Conservation (phyloP, 2,888 invertebrate species). For the Xestia ashworthii region DNA sequence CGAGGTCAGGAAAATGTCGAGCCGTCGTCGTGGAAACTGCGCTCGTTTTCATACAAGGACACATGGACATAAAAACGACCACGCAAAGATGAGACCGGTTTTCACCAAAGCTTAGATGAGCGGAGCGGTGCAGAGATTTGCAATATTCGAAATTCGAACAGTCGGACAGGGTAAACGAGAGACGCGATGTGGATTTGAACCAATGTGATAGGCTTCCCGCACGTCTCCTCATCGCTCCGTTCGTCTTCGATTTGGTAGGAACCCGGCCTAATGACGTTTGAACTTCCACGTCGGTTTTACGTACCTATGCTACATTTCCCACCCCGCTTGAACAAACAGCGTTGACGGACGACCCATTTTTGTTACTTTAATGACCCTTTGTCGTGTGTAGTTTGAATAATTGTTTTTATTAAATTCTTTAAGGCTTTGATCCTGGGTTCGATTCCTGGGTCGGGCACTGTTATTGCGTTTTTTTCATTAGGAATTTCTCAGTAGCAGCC, state of each 20-base stretch:
- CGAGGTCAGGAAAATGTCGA: constrained; percentile 76
- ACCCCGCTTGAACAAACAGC: neutral
- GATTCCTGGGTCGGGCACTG: no score
- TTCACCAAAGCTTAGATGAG: neutral
- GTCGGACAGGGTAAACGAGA: neutral
- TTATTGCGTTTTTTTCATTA: no score
- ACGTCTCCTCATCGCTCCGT: neutral
- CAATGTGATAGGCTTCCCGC: neutral
- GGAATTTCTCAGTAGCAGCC: no score
- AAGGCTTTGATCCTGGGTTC: no score
- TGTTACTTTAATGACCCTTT: neutral
- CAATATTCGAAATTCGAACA: neutral
- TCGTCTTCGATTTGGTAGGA: neutral
- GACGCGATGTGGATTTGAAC: neutral
- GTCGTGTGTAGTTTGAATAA: constrained; percentile 2
- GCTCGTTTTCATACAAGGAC: constrained; percentile 68
- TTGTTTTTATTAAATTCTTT: neutral
- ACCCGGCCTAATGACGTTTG: neutral
- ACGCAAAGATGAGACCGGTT: constrained; percentile 5
- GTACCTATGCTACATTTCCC: neutral
- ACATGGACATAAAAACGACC: constrained; percentile 41
- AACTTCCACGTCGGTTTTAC: neutral
- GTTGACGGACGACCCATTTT: neutral
- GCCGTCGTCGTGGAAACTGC: constrained; percentile 76
- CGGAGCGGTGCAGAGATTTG: neutral